Percentiles rank a stretch among this genome's conserved stretches.
Evolutionary conservation across 2,113 vertebrate species (phyloP).

Genomic region (Pseudorasbora parva): DNA sequence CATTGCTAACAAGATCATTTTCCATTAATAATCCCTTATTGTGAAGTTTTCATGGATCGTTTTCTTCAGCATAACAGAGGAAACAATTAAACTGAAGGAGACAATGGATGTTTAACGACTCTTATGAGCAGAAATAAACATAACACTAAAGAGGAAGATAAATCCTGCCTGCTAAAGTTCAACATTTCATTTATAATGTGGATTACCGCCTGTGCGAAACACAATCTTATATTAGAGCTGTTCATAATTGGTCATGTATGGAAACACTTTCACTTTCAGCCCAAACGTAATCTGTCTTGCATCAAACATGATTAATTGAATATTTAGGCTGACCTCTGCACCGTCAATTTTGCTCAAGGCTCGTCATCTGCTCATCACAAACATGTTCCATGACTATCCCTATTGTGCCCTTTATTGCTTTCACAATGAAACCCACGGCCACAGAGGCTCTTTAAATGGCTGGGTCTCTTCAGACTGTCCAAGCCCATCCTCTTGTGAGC

Average conservation of each 20-base stretch:
- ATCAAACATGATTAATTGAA: slow-evolving; percentile 9
- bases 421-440: not conserved
- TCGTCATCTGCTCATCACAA: slow-evolving; percentile 15
- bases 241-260: not conserved
- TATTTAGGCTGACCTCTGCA: slow-evolving; percentile 10
- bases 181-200: not conserved
- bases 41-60: slow-evolving; percentile 1
- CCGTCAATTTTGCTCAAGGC: not conserved
- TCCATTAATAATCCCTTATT: not conserved
- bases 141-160: not conserved
- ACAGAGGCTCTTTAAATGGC: not conserved
- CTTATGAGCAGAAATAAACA: slow-evolving; percentile 4
- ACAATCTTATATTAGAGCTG: not conserved
- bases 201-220: not conserved
- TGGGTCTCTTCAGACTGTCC: not conserved
- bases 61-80: not conserved
- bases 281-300: not conserved
- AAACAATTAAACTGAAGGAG: slow-evolving; percentile 17
- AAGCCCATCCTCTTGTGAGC: not conserved
- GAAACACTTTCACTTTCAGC: slow-evolving; percentile 16
- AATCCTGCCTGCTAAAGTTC: not conserved
- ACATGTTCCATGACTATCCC: not conserved
- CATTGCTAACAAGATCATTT: not conserved
- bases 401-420: not conserved
- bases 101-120: slow-evolving; percentile 24